Evolutionary conservation across 2,797 vertebrate genomes (phyloP).

Genomic region (Labeo calbasu): DNA sequence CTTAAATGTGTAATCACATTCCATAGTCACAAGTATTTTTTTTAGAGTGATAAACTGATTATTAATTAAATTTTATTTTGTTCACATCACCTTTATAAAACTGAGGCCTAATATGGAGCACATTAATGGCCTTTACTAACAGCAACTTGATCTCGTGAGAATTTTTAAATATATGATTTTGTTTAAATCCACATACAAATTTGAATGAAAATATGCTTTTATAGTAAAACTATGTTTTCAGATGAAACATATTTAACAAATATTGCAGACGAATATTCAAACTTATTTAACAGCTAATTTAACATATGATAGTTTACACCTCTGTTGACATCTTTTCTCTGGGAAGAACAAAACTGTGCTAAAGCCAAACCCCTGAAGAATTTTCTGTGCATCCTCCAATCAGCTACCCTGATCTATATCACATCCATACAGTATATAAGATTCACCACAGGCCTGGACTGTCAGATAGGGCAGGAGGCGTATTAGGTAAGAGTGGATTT

Average conservation of each 20-base stretch:
- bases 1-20: not conserved
- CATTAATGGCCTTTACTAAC: not conserved
- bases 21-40: not conserved
- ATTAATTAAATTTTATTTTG: not conserved
- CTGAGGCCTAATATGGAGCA: not conserved
- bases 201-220: not conserved
- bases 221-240: not conserved
- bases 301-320: not conserved
- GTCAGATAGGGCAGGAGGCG: not conserved
- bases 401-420: constrained; percentile 22
- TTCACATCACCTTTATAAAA: not conserved
- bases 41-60: not conserved
- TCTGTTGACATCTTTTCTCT: not conserved
- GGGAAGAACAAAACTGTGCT: not conserved
- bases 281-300: not conserved
- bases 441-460: not conserved
- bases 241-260: no score
- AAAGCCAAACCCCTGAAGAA: constrained; percentile 7
- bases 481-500: constrained; percentile 28
- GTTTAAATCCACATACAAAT: not conserved
- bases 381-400: constrained; percentile 19
- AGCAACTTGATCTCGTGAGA: not conserved
- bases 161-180: not conserved
- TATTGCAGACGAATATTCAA: not conserved
- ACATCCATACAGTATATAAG: constrained; percentile 21